Conservation (phyloP, 2,797 vertebrate genomes). For the Oreonectes daqikongensis region DNA sequence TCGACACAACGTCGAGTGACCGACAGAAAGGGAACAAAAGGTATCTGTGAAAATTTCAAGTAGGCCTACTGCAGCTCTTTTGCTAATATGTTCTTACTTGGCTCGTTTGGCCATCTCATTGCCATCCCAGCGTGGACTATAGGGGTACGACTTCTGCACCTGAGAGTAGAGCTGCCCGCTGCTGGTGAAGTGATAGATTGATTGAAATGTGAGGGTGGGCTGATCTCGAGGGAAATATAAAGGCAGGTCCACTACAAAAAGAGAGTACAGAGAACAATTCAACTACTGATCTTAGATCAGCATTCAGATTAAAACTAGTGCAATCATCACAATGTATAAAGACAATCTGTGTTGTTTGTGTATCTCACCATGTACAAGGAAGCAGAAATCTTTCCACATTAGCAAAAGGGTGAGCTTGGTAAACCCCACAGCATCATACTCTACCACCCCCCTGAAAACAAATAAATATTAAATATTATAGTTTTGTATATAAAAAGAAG, state of each 20-base stretch:
- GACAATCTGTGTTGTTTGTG: neutral
- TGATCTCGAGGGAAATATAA: constrained; percentile 97
- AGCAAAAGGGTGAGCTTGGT: constrained; percentile 96
- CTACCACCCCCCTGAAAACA: constrained; percentile 89
- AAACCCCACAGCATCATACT: constrained; percentile 98
- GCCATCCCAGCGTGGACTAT: constrained; percentile 98
- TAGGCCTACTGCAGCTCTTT: neutral
- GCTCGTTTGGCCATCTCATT: constrained; percentile 99
- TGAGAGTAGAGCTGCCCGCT: constrained; percentile 97
- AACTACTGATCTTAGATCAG: neutral
- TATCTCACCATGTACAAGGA: constrained; percentile 92
- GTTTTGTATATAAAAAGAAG: neutral
- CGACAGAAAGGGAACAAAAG: too few species aligned
- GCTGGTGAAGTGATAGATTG: constrained; percentile 96
- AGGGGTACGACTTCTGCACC: constrained; percentile 96
- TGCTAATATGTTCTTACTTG: constrained; percentile 83
- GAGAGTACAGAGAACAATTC: neutral
- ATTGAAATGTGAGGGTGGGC: constrained; percentile 96
- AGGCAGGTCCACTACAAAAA: constrained; percentile 89
- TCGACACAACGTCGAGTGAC: too few species aligned
- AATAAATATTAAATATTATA: neutral
- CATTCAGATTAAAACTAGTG: neutral
- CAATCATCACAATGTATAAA: neutral
- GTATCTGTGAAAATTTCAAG: neutral
- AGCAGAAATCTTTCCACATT: constrained; percentile 98